phyloP scores from a whole-genome alignment of 2,888 invertebrate species.

The Drosophila mayaguana region DNA sequence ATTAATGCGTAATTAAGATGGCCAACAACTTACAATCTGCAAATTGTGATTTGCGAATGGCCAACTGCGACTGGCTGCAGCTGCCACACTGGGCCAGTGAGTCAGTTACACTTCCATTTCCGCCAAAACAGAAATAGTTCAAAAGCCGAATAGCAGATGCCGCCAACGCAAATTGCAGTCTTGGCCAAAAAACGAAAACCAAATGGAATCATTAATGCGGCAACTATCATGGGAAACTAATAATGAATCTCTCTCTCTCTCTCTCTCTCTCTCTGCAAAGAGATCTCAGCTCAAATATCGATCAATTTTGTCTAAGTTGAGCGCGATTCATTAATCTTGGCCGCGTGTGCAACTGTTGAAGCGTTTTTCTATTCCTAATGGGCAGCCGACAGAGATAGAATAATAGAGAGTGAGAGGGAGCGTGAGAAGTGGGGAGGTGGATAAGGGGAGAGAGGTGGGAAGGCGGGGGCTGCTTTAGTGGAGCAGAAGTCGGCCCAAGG shows the following conservation, averaged over 20 bases:
- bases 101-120: constrained; percentile 15
- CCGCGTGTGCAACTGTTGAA: constrained; percentile 79
- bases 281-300: constrained; percentile 64
- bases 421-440: too few species aligned
- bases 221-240: constrained; percentile 74
- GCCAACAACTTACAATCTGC: constrained; percentile 42
- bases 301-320: constrained; percentile 70
- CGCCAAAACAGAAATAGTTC: constrained; percentile 45
- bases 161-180: constrained; percentile 74
- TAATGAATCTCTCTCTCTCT: constrained; percentile 44
- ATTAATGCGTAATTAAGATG: constrained; percentile 82
- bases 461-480: constrained; percentile 52
- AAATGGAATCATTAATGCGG: constrained; percentile 42
- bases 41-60: neutral
- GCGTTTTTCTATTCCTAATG: constrained; percentile 39
- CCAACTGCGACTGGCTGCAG: neutral
- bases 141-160: constrained; percentile 54
- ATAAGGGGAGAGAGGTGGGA: neutral
- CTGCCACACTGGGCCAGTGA: neutral
- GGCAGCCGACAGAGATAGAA: constrained; percentile 1
- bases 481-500: constrained; percentile 71
- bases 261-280: constrained; percentile 4
- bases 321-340: constrained; percentile 71
- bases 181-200: constrained; percentile 38
- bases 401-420: neutral